These are phyloP conservation scores for Aphidius colemani DNA, from an alignment of 2,888 invertebrate genomes.

Conservation along the genomic window DNA sequence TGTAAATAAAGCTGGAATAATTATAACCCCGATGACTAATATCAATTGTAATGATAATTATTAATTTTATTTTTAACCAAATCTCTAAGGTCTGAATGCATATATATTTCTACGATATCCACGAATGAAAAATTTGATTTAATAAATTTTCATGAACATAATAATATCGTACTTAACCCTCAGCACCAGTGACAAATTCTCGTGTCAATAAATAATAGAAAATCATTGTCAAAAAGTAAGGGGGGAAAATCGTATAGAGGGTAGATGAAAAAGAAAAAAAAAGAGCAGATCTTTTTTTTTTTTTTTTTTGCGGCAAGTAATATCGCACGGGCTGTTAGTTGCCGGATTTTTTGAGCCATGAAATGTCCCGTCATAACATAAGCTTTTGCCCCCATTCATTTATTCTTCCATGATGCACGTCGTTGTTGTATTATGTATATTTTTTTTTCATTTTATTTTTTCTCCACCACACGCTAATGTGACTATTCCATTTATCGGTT, in stretches of 20 bases:
- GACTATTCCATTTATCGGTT: conserved; percentile 20
- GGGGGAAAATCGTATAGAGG: conserved; percentile 29
- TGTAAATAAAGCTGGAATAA: too few relatives aligned
- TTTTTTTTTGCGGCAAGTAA: conserved; percentile 43
- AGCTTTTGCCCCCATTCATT: conserved; percentile 38
- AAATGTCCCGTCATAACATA: conserved; percentile 58
- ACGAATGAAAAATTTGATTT: conserved; percentile 1
- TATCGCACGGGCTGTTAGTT: conserved; percentile 56
- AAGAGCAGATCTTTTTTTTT: conserved; percentile 16
- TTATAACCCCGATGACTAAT: too few relatives aligned
- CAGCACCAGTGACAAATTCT: conserved; percentile 36
- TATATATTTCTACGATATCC: background rate
- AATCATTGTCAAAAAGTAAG: conserved; percentile 26
- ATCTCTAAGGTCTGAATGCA: too few relatives aligned
- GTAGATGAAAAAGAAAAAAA: conserved; percentile 31
- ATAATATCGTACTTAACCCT: too few relatives aligned
- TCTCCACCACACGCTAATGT: conserved; percentile 16
- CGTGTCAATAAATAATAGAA: conserved; percentile 38
- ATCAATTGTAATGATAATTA: too few relatives aligned
- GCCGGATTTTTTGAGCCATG: conserved; percentile 53
- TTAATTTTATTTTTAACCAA: too few relatives aligned
- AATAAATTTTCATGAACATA: conserved; percentile 9
- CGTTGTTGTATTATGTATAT: conserved; percentile 28
- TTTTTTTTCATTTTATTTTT: conserved; percentile 19
- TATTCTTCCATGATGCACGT: conserved; percentile 33